A percentile compares a stretch with the other conserved stretches of the same genome.
phyloP scores from a whole-genome alignment of 2,113 vertebrate species.

The Corythornis madagascariensis region DNA sequence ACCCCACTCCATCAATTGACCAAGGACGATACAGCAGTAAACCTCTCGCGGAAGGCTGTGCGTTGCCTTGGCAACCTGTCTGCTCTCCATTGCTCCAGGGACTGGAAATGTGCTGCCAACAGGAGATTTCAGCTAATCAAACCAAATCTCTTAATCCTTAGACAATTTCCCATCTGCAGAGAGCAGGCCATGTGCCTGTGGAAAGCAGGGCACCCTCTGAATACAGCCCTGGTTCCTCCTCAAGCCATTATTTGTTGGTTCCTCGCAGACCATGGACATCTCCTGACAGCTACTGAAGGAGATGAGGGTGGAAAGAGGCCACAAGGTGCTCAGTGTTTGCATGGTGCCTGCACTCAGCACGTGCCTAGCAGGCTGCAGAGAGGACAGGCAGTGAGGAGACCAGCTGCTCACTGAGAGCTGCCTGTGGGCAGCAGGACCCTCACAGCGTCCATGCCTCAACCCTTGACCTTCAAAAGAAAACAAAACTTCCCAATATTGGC shows the following conservation, averaged over 20 bases:
- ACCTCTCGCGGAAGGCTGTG: slow-evolving; percentile 57
- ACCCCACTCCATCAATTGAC: slow-evolving; percentile 64
- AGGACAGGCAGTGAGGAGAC: not conserved
- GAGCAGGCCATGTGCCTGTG: not conserved
- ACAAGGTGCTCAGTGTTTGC: accelerated
- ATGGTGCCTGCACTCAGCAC: accelerated
- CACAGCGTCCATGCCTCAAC: not conserved
- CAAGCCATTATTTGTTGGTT: not conserved
- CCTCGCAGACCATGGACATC: not conserved
- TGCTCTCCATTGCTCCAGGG: slow-evolving; percentile 59
- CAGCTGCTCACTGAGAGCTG: not conserved
- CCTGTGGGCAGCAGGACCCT: not conserved
- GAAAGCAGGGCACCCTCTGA: not conserved
- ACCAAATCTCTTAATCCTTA: slow-evolving; percentile 53
- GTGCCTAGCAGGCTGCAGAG: not conserved
- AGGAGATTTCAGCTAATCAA: slow-evolving; percentile 61
- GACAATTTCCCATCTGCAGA: not conserved
- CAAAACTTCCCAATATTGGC: not conserved
- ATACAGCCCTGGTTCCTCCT: not conserved
- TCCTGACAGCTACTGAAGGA: not conserved
- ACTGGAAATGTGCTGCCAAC: slow-evolving; percentile 51
- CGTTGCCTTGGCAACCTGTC: slow-evolving; percentile 71
- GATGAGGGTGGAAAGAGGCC: not conserved
- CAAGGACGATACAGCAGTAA: slow-evolving; percentile 70
- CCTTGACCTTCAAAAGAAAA: not conserved